These are phyloP conservation scores for Lamellibrachia luymesi DNA, from an alignment of 1,140 invertebrate species.

Conservation along the genomic window DNA sequence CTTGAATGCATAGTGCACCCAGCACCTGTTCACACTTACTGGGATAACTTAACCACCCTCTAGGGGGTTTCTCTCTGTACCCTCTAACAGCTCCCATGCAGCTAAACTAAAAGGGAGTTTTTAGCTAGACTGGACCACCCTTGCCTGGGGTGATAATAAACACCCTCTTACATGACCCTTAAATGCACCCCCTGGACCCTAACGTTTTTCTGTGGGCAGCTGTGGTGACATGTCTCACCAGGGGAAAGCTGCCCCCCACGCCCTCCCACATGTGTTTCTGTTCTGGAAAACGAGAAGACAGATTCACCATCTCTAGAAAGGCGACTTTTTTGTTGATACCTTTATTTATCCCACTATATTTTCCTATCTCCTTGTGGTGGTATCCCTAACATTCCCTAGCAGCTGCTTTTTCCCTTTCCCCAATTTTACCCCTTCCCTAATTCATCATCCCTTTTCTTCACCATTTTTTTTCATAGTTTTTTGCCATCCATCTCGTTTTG, in stretches of 20 bases:
- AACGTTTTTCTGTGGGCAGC: neutral
- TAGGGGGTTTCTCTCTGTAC: neutral
- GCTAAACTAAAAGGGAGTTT: neutral
- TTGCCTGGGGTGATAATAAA: neutral
- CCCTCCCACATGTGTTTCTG: too few species aligned
- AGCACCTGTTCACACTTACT: neutral
- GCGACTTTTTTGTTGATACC: too few species aligned
- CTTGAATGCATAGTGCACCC: neutral
- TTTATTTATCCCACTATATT: too few species aligned
- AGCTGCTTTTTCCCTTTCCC: too few species aligned
- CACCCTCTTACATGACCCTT: neutral
- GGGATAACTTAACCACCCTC: neutral
- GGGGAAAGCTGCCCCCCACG: neutral
- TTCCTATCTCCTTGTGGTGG: too few species aligned
- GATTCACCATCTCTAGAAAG: too few species aligned
- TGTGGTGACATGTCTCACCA: neutral
- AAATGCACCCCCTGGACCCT: neutral
- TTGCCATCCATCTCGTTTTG: neutral
- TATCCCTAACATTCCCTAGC: too few species aligned
- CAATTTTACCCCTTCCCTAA: neutral
- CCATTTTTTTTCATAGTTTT: neutral
- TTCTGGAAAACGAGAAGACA: too few species aligned
- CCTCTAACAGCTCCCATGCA: neutral
- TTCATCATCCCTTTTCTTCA: neutral
- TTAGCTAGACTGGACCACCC: neutral